Conservation (phyloP, 2,113 vertebrate species). For the Probosciger aterrimus region DNA sequence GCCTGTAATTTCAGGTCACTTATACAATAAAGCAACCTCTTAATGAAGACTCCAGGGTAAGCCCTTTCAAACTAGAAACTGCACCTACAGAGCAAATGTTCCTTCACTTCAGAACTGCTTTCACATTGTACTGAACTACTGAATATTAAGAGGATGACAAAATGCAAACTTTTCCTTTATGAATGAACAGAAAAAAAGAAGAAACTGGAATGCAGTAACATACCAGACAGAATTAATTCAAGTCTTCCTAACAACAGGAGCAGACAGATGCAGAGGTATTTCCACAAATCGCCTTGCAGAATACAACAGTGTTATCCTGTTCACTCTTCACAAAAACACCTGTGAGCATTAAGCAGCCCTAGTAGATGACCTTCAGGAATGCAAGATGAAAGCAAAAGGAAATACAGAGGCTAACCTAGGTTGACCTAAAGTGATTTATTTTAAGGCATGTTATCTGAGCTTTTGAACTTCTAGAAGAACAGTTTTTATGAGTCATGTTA, state of each 20-base stretch:
- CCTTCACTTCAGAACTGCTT: background rate
- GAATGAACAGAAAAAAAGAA: background rate
- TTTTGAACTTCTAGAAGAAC: background rate
- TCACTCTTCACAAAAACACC: background rate
- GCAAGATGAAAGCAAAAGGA: background rate
- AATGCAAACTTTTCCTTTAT: background rate
- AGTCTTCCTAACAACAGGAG: background rate
- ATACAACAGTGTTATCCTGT: rapidly evolving
- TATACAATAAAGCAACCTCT: background rate
- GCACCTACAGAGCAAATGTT: background rate
- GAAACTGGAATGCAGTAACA: background rate
- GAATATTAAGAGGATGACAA: background rate
- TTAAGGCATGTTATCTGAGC: background rate
- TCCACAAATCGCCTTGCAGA: background rate
- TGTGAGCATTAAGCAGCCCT: background rate
- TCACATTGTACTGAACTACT: background rate
- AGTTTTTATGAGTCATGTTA: background rate
- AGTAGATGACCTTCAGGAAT: rapidly evolving
- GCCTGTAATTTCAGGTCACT: background rate
- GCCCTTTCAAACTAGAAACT: background rate
- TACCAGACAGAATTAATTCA: background rate
- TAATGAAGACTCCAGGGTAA: background rate
- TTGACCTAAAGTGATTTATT: background rate
- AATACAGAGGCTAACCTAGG: background rate
- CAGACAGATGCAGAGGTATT: background rate